Conservation (phyloP, 2,888 invertebrate genomes). For the Spicauda simplicius region DNA sequence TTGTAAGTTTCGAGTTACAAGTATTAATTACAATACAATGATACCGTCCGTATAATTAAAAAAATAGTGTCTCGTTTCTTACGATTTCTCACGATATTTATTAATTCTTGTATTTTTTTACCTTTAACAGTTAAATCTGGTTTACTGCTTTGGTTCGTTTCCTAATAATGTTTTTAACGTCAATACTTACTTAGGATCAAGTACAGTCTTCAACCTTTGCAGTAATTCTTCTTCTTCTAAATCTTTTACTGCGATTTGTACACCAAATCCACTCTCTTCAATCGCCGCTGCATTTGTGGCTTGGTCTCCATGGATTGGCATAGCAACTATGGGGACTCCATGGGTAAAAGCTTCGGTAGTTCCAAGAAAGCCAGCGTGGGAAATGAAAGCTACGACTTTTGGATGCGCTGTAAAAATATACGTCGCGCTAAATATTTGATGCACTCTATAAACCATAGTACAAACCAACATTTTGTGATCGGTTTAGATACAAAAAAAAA, state of each 20-base stretch:
- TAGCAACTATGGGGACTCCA: slow-evolving; percentile 84
- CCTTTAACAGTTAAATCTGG: too few relatives aligned
- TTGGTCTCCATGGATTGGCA: slow-evolving; percentile 86
- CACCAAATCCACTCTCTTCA: slow-evolving; percentile 81
- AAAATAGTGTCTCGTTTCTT: too few relatives aligned
- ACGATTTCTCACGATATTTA: too few relatives aligned
- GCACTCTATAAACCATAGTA: too few relatives aligned
- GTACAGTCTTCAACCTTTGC: slow-evolving; percentile 73
- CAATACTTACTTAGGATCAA: slow-evolving; percentile 76
- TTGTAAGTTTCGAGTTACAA: not conserved
- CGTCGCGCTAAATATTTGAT: too few relatives aligned
- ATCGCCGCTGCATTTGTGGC: slow-evolving; percentile 80
- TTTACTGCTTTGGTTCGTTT: too few relatives aligned
- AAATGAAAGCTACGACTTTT: slow-evolving; percentile 81
- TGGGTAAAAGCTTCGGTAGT: slow-evolving; percentile 84
- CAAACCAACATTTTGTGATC: too few relatives aligned
- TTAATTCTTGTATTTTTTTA: too few relatives aligned
- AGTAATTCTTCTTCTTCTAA: slow-evolving; percentile 76
- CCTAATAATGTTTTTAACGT: not conserved
- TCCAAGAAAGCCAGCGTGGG: slow-evolving; percentile 85
- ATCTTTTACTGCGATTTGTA: slow-evolving; percentile 67
- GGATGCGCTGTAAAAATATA: slow-evolving; percentile 67
- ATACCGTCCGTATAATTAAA: too few relatives aligned
- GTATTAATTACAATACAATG: not conserved
- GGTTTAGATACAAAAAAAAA: too few relatives aligned